phyloP scores from a whole-genome alignment of 2,888 invertebrate species.

The Spatulosminthurus flaviceps region DNA sequence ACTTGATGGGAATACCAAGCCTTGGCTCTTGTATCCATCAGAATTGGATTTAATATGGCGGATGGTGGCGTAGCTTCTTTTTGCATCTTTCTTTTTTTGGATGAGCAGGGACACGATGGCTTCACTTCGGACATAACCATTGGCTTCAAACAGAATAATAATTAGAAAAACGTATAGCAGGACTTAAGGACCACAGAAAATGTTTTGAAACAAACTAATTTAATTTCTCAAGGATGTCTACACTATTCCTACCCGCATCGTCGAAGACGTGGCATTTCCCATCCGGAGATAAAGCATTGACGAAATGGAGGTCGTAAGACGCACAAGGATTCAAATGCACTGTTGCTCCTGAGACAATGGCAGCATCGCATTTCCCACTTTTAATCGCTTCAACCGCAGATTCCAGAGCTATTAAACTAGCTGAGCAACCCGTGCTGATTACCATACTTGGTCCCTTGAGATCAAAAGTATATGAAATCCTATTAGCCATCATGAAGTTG shows the following conservation, averaged over 20 bases:
- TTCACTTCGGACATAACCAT: constrained; percentile 91
- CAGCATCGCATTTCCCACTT: constrained; percentile 68
- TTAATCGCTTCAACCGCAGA: constrained; percentile 66
- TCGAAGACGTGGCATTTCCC: constrained; percentile 75
- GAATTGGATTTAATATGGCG: constrained; percentile 89
- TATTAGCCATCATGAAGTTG: constrained; percentile 71
- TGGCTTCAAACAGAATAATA: too few species aligned
- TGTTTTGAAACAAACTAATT: too few species aligned
- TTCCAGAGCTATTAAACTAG: constrained; percentile 70
- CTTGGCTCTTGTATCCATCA: constrained; percentile 90
- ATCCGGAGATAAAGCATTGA: constrained; percentile 73
- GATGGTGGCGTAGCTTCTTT: constrained; percentile 84
- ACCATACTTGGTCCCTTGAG: constrained; percentile 72
- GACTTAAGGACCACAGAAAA: too few species aligned
- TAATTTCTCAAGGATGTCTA: too few species aligned
- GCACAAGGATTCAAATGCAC: constrained; percentile 72
- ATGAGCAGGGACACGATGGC: constrained; percentile 82
- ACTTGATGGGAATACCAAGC: constrained; percentile 85
- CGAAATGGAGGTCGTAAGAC: constrained; percentile 72
- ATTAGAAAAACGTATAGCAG: too few species aligned
- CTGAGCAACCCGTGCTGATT: constrained; percentile 75
- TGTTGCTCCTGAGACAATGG: constrained; percentile 71
- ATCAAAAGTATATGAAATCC: constrained; percentile 71
- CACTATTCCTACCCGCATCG: constrained; percentile 71
- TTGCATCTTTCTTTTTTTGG: constrained; percentile 79